Evolutionary conservation across 2,888 invertebrate genomes (phyloP).

Genomic region (Hartigia nigra): DNA sequence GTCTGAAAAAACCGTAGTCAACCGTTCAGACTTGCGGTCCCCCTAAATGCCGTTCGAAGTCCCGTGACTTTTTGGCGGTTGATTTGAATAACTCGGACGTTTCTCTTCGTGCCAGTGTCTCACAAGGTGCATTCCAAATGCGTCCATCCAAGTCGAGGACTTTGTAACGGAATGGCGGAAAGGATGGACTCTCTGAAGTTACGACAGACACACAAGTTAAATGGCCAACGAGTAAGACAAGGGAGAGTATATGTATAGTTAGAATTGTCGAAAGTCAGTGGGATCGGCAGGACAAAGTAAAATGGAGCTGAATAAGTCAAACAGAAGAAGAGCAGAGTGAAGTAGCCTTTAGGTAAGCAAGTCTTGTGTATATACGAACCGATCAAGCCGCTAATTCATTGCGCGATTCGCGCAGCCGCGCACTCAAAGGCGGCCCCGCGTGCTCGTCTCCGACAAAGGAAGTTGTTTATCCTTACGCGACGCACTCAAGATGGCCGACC

Average conservation of each 20-base stretch:
- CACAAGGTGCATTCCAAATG: not conserved
- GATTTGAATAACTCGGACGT: not conserved
- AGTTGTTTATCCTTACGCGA: constrained; percentile 48
- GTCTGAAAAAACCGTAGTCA: not conserved
- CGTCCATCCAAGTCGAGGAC: not conserved
- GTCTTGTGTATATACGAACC: constrained; percentile 21
- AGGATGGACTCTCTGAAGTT: not conserved
- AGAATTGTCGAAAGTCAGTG: not conserved
- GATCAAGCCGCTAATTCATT: constrained; percentile 42
- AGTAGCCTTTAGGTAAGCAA: constrained; percentile 23
- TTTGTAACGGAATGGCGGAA: not conserved
- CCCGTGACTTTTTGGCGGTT: not conserved
- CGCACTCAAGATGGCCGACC: constrained; percentile 39
- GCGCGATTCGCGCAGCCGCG: constrained; percentile 27
- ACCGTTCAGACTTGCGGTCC: not conserved
- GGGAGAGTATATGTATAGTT: not conserved
- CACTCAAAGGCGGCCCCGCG: constrained; percentile 38
- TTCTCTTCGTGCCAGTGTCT: not conserved
- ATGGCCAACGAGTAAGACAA: not conserved
- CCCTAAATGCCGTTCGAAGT: not conserved
- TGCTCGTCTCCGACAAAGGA: constrained; percentile 42
- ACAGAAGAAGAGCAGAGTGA: constrained; percentile 5
- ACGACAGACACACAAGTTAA: not conserved
- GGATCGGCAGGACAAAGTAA: not conserved
- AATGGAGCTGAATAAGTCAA: not conserved